Base-by-base conservation (phyloP, 1,140 invertebrate species). In the Palaemon carinicauda region DNA sequence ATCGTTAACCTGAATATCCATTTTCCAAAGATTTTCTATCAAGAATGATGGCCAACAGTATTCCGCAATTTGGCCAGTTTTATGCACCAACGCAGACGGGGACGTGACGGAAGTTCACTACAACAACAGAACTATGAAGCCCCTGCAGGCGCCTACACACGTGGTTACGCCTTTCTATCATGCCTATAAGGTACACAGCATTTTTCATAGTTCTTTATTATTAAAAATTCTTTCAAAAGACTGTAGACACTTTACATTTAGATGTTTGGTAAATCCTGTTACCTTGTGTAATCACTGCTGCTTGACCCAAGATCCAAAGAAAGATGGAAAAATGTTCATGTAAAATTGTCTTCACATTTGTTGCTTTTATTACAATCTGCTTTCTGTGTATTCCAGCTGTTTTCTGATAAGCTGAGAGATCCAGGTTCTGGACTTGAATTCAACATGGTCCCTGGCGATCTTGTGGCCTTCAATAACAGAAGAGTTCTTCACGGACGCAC, bases 381-480 rank as follows among this genome's bases (percentile, higher is more conserved):
- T 27, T 82, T 77, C 24, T 56, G 69, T 60, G 54, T 79, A 51
- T 88, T 87, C 17, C 86, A 91, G 91, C 73, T 91, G 33, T 89
- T 91, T 50, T 90, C 91, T 24, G 87, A 91, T 14, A 91, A 91
- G 86, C 88, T 91, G 88, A 51, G 90, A 54, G 90, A 91, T 19
- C 75, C 88, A 19, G 83, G 84, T n/a, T 89, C 88, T 12, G 89
- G 90, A 77, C 87, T 91, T 69, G 89, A 90, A 14, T 91, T 91
- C 84, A 90, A 92, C 71, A 89, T 92, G 87, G 83, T 89, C 17
- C 91, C 91, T 29, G 91, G 91, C 12, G 91, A 92, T 84, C 84
- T 92, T 19, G 91, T 91, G 12, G 91, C 91, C 17, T 92, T 92
- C 75, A 91, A 92, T 86, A 92, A 92, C 82, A 86, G 91, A 29